A percentile compares a stretch with the other conserved stretches of the same genome.
Conservation (phyloP, 2,113 vertebrate genomes). For the Odontesthes bonariensis region DNA sequence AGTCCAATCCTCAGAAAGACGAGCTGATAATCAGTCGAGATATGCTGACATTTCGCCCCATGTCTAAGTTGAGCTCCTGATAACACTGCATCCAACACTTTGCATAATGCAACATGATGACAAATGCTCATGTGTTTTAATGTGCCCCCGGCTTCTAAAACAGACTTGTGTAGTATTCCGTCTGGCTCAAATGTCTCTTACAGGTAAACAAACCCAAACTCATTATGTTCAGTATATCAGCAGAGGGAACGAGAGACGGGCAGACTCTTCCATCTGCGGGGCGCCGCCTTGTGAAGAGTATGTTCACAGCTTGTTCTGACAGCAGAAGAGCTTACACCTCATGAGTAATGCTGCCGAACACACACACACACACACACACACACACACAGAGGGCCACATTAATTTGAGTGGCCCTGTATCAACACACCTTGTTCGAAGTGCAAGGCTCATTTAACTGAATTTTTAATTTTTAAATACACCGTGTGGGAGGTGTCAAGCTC, state of each 20-base stretch:
- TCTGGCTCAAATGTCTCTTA: conserved; percentile 1
- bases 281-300: conserved; percentile 50
- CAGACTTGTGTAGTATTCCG: not conserved
- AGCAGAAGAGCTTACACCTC: conserved; percentile 66
- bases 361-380: not conserved
- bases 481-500: conserved; percentile 23
- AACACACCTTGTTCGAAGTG: conserved; percentile 25
- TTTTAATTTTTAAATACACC: conserved; percentile 49
- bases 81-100: not conserved
- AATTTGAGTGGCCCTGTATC: conserved; percentile 14
- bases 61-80: not conserved
- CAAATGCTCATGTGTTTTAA: not conserved
- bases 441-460: conserved; percentile 49
- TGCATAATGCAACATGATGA: not conserved
- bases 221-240: conserved; percentile 20
- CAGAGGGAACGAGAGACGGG: conserved; percentile 33
- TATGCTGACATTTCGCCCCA: not conserved
- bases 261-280: conserved; percentile 51
- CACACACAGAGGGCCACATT: conserved; percentile 2
- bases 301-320: conserved; percentile 73
- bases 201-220: conserved; percentile 46
- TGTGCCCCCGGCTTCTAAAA: not conserved
- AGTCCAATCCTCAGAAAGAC: not conserved
- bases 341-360: conserved; percentile 59
- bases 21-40: not conserved